Base-by-base conservation (phyloP, 2,113 vertebrate species). In the Electrona antarctica region DNA sequence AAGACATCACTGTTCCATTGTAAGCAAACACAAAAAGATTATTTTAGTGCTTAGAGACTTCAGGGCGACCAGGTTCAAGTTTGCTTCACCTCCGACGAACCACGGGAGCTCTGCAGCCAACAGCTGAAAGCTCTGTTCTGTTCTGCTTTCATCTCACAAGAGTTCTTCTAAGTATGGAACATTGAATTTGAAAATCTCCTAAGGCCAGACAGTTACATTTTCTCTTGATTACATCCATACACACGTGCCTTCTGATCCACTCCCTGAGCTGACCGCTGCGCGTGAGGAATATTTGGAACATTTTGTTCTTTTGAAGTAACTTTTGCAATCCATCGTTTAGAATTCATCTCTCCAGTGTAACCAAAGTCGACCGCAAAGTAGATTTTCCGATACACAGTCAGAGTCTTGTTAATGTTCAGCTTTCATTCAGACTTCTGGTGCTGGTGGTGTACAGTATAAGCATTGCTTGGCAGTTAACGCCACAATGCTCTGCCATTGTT, bases 231-330 rank as follows among this genome's bases (percentile, higher is more conserved):
- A 60, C 3, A 51, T 75, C 64, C 41, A 46, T 70, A 60, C 60
- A 56, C 64, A 50, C 10, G 47, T 41, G 33, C 14, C 68, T 62
- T 70, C 65, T 76, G 68, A 78, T 75, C 64, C 60, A 21, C 75
- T 62, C 78, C 68, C 78, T 71, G 74, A 60, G 14, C 74, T 28
- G 62, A 57, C 46, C 29, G 3, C 69, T 54, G 51, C 13, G 13
- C 13, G 51, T 13, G 11, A 54, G 51, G 51, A 54, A 12, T 54
- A 54, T 54, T 54, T 41, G 33, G 33, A 41, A 54, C 51, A n/a
- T 6, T 12, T 13, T 33, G 57, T 12, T 21, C 49, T 56, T 83
- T 65, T 74, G 70, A 80, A 77, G 63, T 61, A 65, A 64, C 52
- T 64, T 73, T 29, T 62, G 9, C 45, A 62, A 58, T 62, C 69